phyloP scores from a whole-genome alignment of 2,797 vertebrate genomes.

The Coregonus ussuriensis region DNA sequence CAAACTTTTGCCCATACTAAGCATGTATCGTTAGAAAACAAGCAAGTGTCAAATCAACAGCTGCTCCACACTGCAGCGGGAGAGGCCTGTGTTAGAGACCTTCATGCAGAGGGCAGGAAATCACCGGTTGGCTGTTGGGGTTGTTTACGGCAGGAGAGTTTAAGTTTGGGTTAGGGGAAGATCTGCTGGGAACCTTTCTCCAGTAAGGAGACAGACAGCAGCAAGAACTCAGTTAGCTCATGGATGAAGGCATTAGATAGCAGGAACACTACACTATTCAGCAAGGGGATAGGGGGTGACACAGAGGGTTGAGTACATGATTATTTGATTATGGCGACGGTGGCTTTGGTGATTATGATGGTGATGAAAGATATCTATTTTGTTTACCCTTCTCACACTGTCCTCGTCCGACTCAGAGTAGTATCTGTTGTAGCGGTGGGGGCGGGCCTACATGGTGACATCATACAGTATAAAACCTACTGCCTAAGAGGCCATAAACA shows the following conservation, averaged over 20 bases:
- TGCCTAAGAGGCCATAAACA: slow-evolving; percentile 27
- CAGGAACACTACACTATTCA: slow-evolving; percentile 10
- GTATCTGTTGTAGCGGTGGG: slow-evolving; percentile 73
- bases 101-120: slow-evolving; percentile 61
- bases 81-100: slow-evolving; percentile 8
- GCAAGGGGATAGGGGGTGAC: slow-evolving; percentile 23
- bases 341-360: not conserved
- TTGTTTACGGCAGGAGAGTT: slow-evolving; percentile 46
- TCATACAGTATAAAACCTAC: slow-evolving; percentile 57
- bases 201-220: slow-evolving; percentile 55
- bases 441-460: slow-evolving; percentile 77
- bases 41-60: not conserved
- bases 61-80: slow-evolving; percentile 18
- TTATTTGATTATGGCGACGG: slow-evolving; percentile 24
- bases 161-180: slow-evolving; percentile 35
- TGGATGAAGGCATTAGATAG: slow-evolving; percentile 18
- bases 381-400: slow-evolving; percentile 93
- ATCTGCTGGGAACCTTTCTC: slow-evolving; percentile 71
- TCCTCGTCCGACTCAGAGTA: slow-evolving; percentile 92
- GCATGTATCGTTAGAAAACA: not conserved
- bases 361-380: slow-evolving; percentile 19
- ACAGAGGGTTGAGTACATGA: not conserved
- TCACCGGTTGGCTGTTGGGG: slow-evolving; percentile 66
- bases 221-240: slow-evolving; percentile 36
- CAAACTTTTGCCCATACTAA: not conserved